phyloP scores from a whole-genome alignment of 2,113 vertebrate genomes.

The Sinocyclocheilus anshuiensis region DNA sequence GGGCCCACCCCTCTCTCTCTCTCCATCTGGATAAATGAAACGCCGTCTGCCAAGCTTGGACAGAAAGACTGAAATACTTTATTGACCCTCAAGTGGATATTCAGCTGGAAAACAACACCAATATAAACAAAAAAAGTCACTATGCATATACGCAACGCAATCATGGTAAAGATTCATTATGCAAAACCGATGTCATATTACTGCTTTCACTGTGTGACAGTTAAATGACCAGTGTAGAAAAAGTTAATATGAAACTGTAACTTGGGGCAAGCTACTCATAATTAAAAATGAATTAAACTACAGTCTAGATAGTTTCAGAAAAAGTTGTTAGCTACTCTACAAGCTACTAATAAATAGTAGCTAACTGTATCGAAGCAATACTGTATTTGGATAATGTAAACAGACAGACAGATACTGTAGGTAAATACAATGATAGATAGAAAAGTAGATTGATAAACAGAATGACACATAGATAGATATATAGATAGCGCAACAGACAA shows the following conservation, averaged over 20 bases:
- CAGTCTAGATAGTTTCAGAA: neutral
- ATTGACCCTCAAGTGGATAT: constrained; percentile 40
- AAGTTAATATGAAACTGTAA: neutral
- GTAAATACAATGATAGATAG: neutral
- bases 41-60: constrained; percentile 58
- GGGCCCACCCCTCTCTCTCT: constrained; percentile 45
- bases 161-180: neutral
- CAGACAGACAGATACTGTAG: neutral
- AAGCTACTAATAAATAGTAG: neutral
- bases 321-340: neutral
- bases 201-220: neutral
- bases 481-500: neutral
- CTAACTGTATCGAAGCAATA: neutral
- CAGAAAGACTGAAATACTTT: constrained; percentile 41
- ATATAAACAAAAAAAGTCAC: neutral
- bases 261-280: neutral
- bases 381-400: neutral
- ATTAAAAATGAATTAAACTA: neutral
- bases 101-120: constrained; percentile 9
- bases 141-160: neutral
- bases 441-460: neutral
- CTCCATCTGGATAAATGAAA: constrained; percentile 69
- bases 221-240: neutral
- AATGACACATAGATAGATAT: neutral
- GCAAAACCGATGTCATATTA: neutral